phyloP scores from a whole-genome alignment of 2,797 vertebrate species.

The Chaunax sp. region DNA sequence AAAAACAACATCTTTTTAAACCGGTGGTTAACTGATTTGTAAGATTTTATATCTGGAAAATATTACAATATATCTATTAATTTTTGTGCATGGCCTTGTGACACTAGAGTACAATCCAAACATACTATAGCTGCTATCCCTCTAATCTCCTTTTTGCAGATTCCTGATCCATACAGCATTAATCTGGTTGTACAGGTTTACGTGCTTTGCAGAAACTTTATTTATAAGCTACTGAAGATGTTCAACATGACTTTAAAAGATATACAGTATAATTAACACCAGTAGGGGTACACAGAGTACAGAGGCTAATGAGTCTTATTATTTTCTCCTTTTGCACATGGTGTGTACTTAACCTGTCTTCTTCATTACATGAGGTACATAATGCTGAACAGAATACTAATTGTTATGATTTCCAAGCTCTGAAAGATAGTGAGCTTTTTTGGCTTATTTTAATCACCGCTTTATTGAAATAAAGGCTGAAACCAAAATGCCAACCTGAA shows the following conservation, averaged over 20 bases:
- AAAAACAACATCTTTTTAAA: background rate
- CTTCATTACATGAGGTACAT: constrained; percentile 34
- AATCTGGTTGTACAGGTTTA: background rate
- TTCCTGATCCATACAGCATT: constrained; percentile 1
- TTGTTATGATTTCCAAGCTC: constrained; percentile 53
- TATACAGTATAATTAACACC: constrained; percentile 29
- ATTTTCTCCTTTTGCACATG: constrained; percentile 46
- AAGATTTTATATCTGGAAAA: too few species aligned
- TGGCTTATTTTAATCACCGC: constrained; percentile 54
- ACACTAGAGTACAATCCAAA: too few species aligned
- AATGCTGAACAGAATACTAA: constrained; percentile 55
- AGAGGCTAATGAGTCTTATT: constrained; percentile 59
- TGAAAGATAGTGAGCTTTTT: constrained; percentile 34
- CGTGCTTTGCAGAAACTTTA: constrained; percentile 29
- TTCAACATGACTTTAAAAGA: constrained; percentile 32
- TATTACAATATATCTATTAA: too few species aligned
- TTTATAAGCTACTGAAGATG: constrained; percentile 14
- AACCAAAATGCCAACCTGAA: constrained; percentile 8
- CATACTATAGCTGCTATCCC: too few species aligned
- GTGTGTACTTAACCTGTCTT: constrained; percentile 61
- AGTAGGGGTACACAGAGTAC: constrained; percentile 48
- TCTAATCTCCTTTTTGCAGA: background rate
- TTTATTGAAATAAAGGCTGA: constrained; percentile 13
- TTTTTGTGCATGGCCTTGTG: too few species aligned
- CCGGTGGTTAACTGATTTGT: too few species aligned